Evolutionary conservation across 2,113 vertebrate species (phyloP).

Genomic region (Toxotes jaculatrix): DNA sequence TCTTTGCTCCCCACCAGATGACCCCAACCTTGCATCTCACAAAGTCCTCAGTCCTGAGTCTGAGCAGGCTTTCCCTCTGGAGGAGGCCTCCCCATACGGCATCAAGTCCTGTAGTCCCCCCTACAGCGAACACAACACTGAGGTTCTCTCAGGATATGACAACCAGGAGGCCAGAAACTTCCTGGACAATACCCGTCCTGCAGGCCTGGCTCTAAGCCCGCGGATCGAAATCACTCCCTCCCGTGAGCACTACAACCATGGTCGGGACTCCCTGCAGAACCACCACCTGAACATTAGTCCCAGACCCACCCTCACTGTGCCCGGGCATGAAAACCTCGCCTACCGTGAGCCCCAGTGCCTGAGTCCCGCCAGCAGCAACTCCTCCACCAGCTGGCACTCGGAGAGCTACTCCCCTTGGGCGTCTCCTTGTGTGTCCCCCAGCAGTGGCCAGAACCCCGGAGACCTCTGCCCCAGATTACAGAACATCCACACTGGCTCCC

Average conservation of each 20-base stretch:
- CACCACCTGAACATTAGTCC: constrained; percentile 90
- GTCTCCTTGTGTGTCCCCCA: constrained; percentile 97
- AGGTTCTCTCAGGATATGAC: constrained; percentile 88
- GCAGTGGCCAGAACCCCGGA: constrained; percentile 90
- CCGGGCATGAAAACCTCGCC: constrained; percentile 89
- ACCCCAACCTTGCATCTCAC: constrained; percentile 88
- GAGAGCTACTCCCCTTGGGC: constrained; percentile 95
- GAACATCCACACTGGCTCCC: constrained; percentile 97
- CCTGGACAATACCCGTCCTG: constrained; percentile 85
- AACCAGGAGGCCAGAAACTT: constrained; percentile 90
- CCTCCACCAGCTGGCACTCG: constrained; percentile 98
- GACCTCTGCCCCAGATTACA: constrained; percentile 96
- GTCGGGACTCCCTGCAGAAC: constrained; percentile 90
- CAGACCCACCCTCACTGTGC: constrained; percentile 94
- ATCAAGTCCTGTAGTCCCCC: constrained; percentile 90
- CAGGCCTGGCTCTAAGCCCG: constrained; percentile 91
- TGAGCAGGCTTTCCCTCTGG: constrained; percentile 89
- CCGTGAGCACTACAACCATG: constrained; percentile 94
- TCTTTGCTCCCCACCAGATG: constrained; percentile 85
- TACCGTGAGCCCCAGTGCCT: constrained; percentile 97
- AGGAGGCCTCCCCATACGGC: constrained; percentile 89
- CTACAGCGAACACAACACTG: constrained; percentile 83
- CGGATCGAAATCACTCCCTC: constrained; percentile 98
- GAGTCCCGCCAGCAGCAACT: constrained; percentile 98
- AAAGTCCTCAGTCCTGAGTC: constrained; percentile 90